Conservation (phyloP, 30 jellyfish, hydroid and myxozoan species). For the Hydra vulgaris region DNA sequence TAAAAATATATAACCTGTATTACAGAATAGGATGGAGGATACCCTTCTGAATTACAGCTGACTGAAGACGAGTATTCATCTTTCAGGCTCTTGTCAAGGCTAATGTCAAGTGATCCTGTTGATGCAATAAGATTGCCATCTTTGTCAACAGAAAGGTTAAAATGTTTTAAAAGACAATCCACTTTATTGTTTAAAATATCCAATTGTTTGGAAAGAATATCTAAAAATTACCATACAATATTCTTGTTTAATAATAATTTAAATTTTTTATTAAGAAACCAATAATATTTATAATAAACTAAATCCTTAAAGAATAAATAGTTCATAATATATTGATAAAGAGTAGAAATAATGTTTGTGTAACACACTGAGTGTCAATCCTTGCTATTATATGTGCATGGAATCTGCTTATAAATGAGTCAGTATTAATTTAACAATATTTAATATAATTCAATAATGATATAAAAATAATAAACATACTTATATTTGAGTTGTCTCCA, state of each 20-base stretch:
- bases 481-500: constrained; percentile 3
- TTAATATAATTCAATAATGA: not conserved
- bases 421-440: too few species aligned
- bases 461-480: not conserved
- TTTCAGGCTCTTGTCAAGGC: not conserved
- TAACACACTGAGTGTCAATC: too few species aligned
- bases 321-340: too few species aligned
- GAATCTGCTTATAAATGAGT: too few species aligned
- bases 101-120: constrained; percentile 19
- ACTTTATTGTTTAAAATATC: constrained; percentile 51
- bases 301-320: too few species aligned
- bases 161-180: constrained; percentile 78
- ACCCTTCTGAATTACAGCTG: constrained; percentile 11
- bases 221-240: not conserved
- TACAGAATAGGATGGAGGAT: constrained; percentile 34
- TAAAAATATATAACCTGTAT: not conserved
- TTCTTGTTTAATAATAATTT: too few species aligned
- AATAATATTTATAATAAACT: too few species aligned
- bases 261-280: too few species aligned
- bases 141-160: constrained; percentile 61
- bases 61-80: constrained; percentile 3
- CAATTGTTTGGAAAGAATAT: constrained; percentile 45
- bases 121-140: constrained; percentile 19
- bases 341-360: too few species aligned
- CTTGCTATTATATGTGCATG: too few species aligned